A percentile compares a stretch with the other conserved stretches of the same genome.
phyloP scores from a whole-genome alignment of 2,797 vertebrate species.

The Tarsius wallacei region DNA sequence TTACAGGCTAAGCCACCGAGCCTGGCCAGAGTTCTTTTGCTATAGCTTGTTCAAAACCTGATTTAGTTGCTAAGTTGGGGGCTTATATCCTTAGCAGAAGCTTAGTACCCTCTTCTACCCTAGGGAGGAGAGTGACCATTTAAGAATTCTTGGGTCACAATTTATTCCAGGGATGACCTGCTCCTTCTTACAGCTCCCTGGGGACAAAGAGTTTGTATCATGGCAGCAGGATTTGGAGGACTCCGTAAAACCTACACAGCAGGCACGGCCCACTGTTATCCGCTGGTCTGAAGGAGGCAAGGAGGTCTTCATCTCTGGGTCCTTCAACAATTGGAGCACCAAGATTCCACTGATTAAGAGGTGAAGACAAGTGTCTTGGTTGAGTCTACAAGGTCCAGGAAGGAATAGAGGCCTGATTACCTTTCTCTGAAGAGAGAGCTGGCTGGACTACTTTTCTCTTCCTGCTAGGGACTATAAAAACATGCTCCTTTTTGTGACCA shows the following conservation, averaged over 20 bases:
- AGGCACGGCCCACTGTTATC: conserved; percentile 98
- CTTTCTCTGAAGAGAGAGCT: neutral
- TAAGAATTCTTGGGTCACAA: conserved; percentile 75
- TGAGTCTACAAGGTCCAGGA: neutral
- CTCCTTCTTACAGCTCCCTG: conserved; percentile 89
- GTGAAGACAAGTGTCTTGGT: conserved; percentile 87
- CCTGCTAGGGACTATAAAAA: neutral
- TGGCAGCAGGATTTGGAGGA: conserved; percentile 96
- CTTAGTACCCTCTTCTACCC: neutral
- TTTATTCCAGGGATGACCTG: conserved; percentile 76
- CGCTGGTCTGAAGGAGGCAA: conserved; percentile 98
- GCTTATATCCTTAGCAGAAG: neutral
- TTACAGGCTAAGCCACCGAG: too few relatives aligned
- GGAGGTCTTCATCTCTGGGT: conserved; percentile 98
- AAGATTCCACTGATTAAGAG: conserved; percentile 99
- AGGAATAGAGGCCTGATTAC: neutral
- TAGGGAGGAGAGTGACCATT: conserved; percentile 49
- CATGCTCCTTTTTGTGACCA: neutral
- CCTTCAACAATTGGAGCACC: conserved; percentile 97
- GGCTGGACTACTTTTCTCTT: neutral
- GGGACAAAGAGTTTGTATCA: conserved; percentile 95
- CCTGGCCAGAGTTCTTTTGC: neutral
- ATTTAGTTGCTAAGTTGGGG: conserved; percentile 41
- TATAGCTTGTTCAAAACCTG: conserved; percentile 39
- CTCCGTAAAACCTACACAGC: conserved; percentile 94